Base-by-base conservation (phyloP, 2,113 vertebrate species). In the Hirundichthys speculiger region DNA sequence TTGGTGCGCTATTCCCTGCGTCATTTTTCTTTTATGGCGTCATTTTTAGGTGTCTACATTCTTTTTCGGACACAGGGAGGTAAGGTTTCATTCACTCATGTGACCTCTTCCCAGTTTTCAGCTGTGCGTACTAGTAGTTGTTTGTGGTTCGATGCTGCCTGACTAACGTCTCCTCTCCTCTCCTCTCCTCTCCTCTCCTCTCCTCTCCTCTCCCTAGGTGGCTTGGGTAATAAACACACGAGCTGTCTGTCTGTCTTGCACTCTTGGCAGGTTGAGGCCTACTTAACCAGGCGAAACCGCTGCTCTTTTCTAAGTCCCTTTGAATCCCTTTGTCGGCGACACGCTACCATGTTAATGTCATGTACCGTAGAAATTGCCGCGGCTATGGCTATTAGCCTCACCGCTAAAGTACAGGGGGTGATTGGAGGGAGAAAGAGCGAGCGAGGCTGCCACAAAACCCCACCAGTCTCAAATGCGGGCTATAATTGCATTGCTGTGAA, bases 401-500 rank as follows among this genome's bases (percentile, higher is more conserved):
- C 90, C 93, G 96, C 95, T 96, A 96, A 94, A 90, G 86, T 91
- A 90, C 89, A 90, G 92, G 85, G 88, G 80, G 71, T 53, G 80
- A 85, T n/a, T 73, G 69, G 73, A 52, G 63, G 22, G 76, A 76
- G 66, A 69, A 38, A 66, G 68, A 75, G 75, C 15, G 13, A 72
- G 66, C 69, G 78, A 79, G 86, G 73, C 57, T 64, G 61, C 95
- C 95, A 95, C 94, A 96, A 96, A 97, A 82, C 83, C 85, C 94
- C 91, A 93, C 93, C 94, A 89, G 95, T 95, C 96, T 97, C 97
- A 97, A 98, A 99, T 97, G 93, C 95, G 91, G 56, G 93, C 88
- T 93, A 94, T 99, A 99, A 99, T 99, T 99, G 96, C 95, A 96
- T 98, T 96, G 96, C 96, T 96, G 95, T 96, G 96, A 95, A 95